phyloP scores from a whole-genome alignment of 2,797 vertebrate species.

The Anniella stebbinsi region DNA sequence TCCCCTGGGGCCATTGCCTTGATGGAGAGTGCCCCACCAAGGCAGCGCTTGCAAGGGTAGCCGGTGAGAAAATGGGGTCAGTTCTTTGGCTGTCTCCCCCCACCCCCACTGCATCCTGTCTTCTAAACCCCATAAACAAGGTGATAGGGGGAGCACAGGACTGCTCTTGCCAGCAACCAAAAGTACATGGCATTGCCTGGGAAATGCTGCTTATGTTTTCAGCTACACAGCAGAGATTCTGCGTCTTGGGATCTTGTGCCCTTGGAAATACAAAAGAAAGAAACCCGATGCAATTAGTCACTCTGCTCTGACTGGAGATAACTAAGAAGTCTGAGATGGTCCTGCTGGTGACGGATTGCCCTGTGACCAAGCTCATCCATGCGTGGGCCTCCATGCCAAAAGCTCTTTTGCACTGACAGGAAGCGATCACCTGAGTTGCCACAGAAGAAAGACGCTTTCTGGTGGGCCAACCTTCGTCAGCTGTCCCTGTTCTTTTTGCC shows the following conservation, averaged over 20 bases:
- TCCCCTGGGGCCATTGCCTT: too few species aligned
- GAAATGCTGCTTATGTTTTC: background rate
- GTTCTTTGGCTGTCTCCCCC: background rate
- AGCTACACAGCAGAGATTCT: too few species aligned
- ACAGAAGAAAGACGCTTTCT: background rate
- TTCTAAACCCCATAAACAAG: background rate
- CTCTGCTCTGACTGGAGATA: background rate
- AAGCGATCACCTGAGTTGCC: conserved; percentile 54
- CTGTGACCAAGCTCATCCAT: conserved; percentile 29
- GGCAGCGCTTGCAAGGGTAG: background rate
- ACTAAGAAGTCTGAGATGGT: background rate
- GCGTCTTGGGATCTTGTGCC: background rate
- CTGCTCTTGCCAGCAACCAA: background rate
- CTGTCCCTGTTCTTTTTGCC: background rate
- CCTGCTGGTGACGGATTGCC: background rate
- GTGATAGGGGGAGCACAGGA: background rate
- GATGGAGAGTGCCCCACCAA: background rate
- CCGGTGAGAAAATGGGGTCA: background rate
- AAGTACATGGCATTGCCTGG: background rate
- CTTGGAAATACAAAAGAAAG: too few species aligned
- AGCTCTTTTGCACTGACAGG: conserved; percentile 46
- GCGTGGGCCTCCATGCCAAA: conserved; percentile 27
- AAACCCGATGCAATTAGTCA: background rate
- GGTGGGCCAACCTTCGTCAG: fast-evolving
- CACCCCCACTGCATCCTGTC: too few species aligned